Base-by-base conservation (phyloP, 2,113 vertebrate genomes). In the Erythrolamprus reginae region DNA sequence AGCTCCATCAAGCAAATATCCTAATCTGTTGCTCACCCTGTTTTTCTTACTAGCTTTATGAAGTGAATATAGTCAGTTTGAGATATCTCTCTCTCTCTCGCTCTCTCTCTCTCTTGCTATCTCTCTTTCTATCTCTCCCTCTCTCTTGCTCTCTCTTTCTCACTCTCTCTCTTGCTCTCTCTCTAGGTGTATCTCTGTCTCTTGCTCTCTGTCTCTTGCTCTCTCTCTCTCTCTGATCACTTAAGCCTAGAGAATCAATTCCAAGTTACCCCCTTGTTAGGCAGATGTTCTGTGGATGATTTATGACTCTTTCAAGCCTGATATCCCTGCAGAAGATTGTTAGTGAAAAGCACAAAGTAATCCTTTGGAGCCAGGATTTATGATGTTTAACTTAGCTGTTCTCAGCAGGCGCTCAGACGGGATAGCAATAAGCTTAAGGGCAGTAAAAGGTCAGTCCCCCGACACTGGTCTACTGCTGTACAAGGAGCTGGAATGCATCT, bases 321-420 rank as follows among this genome's bases (percentile, higher is more conserved):
- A 96, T 93, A 95, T 93, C 94, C 95, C 96, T 95, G 90, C 93
- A 92, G 94, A 94, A 95, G 93, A 95, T 93, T 94, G 95, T 95
- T 96, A 95, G 95, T 93, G 93, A 95, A 96, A 96, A 96, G 93
- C 95, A 93, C 94, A 93, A 93, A 94, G 92, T 96, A 96, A 96
- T 96, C 95, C 95, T 95, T 96, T 94, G 95, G 87, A 93, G 92
- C 48, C 87, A 93, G 95, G 95, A 96, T 97, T 96, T 96, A 96
- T 93, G 94, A 94, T 94, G 93, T 93, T 96, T 96, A 96, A 94
- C 93, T 95, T 95, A 82, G 91, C 42, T 92, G 92, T 92, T 94
- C 95, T 95, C 95, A 84, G 92, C 92, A 96, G 94, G 92, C 89
- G 84, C 61, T 92, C 89, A 84, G 91, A 92, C 92, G 92, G 93